These are phyloP conservation scores for Caenorhabditis afra DNA, from an alignment of 2,888 invertebrate genomes.

Conservation along the genomic window DNA sequence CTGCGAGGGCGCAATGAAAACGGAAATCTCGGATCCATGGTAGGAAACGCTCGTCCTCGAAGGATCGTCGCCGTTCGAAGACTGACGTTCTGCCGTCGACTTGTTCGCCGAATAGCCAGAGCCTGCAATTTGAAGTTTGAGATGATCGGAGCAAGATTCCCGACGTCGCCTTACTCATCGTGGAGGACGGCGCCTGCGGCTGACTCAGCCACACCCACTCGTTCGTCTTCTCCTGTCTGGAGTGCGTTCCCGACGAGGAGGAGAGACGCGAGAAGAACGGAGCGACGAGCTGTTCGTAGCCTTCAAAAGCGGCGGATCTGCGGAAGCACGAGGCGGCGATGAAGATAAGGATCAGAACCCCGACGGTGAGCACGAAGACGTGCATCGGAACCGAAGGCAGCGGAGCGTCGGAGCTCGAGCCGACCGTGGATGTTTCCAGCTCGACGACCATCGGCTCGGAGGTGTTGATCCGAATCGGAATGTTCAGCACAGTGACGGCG, in stretches of 20 bases:
- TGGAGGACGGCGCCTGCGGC: constrained; percentile 49
- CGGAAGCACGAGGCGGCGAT: constrained; percentile 21
- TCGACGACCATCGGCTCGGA: constrained; percentile 2
- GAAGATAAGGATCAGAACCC: constrained; percentile 31
- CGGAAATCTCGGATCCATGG: constrained; percentile 78
- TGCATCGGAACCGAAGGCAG: constrained; percentile 44
- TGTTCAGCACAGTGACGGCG: constrained; percentile 42
- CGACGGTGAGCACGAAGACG: constrained; percentile 46
- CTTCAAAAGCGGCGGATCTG: constrained; percentile 52
- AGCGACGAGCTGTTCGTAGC: constrained; percentile 76
- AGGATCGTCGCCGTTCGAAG: constrained; percentile 48
- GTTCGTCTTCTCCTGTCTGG: constrained; percentile 70
- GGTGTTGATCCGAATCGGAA: constrained; percentile 47
- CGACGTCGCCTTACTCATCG: constrained; percentile 38
- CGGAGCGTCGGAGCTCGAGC: background rate
- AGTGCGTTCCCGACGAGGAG: constrained; percentile 61
- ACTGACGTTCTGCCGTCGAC: constrained; percentile 54
- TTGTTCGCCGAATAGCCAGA: constrained; percentile 72
- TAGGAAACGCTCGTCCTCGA: constrained; percentile 71
- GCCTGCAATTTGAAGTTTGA: too few species aligned
- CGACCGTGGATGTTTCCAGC: constrained; percentile 3
- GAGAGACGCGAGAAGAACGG: constrained; percentile 76
- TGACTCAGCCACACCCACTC: constrained; percentile 78
- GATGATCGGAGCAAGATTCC: too few species aligned
- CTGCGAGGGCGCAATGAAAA: constrained; percentile 76